phyloP scores from a whole-genome alignment of 1,140 invertebrate species.

The Plectrocnemia conspersa region DNA sequence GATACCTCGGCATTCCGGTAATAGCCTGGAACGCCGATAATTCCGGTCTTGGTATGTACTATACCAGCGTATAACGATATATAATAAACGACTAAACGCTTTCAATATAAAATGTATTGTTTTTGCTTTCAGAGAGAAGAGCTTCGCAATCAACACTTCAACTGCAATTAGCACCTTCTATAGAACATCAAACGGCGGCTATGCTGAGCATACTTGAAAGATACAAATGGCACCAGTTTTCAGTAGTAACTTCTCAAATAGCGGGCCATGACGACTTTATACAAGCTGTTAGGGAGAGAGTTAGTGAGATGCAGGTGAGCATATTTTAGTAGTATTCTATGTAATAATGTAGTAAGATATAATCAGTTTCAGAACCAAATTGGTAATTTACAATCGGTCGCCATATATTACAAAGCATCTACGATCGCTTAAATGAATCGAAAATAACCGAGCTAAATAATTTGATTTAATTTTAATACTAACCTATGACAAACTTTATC shows the following conservation, averaged over 20 bases:
- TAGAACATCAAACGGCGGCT: slow-evolving; percentile 89
- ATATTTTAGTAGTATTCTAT: no score
- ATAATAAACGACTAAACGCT: no score
- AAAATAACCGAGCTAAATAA: no score
- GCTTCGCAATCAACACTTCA: slow-evolving; percentile 79
- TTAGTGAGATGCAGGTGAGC: slow-evolving; percentile 68
- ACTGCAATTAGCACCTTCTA: slow-evolving; percentile 86
- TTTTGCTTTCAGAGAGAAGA: slow-evolving; percentile 52
- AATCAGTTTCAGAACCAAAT: no score
- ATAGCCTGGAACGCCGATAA: slow-evolving; percentile 95
- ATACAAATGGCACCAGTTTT: slow-evolving; percentile 96
- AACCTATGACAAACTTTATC: no score
- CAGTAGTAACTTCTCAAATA: slow-evolving; percentile 87
- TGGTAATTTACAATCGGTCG: no score
- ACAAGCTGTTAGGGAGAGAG: slow-evolving; percentile 81
- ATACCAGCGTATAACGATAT: not conserved
- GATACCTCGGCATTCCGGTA: slow-evolving; percentile 75
- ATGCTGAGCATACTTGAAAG: slow-evolving; percentile 89
- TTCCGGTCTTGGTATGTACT: slow-evolving; percentile 65
- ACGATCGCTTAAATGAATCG: no score
- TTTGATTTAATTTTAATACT: no score
- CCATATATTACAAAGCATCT: no score
- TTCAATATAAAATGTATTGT: no score
- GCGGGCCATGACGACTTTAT: slow-evolving; percentile 94
- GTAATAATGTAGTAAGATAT: no score